Evolutionary conservation across 1,140 invertebrate species (phyloP).

Genomic region (Platorchestia sp.): DNA sequence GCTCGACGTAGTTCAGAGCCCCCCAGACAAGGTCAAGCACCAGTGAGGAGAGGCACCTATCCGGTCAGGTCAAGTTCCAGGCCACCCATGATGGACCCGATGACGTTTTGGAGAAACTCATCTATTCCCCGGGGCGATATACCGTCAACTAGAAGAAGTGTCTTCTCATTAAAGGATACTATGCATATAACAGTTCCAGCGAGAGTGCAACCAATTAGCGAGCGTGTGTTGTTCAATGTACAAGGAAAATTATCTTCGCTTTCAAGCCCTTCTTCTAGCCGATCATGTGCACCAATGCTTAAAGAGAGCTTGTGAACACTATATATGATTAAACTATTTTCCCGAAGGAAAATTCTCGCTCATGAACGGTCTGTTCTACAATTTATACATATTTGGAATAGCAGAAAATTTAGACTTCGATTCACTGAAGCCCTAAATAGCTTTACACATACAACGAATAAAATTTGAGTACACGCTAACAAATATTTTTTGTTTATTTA

Average conservation of each 20-base stretch:
- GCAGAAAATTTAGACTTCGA: background rate
- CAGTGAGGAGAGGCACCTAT: background rate
- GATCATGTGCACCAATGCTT: background rate
- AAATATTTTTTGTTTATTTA: background rate
- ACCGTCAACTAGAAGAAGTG: background rate
- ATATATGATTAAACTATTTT: background rate
- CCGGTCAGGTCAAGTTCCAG: background rate
- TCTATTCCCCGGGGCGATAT: background rate
- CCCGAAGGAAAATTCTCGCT: background rate
- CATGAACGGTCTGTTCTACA: background rate
- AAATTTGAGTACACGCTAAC: background rate
- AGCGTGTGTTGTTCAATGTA: background rate
- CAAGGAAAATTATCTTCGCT: background rate
- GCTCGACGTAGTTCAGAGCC: background rate
- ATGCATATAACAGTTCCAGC: background rate
- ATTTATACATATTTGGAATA: background rate
- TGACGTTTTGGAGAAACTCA: background rate
- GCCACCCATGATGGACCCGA: background rate
- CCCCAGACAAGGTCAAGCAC: background rate
- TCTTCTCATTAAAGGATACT: background rate
- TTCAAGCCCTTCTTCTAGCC: background rate
- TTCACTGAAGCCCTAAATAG: background rate
- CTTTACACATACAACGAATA: background rate
- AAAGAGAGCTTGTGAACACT: background rate
- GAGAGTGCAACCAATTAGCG: background rate